A percentile compares a stretch with the other conserved stretches of the same genome.
Conservation (phyloP, 2,797 vertebrate genomes). For the Loriculus beryllinus region DNA sequence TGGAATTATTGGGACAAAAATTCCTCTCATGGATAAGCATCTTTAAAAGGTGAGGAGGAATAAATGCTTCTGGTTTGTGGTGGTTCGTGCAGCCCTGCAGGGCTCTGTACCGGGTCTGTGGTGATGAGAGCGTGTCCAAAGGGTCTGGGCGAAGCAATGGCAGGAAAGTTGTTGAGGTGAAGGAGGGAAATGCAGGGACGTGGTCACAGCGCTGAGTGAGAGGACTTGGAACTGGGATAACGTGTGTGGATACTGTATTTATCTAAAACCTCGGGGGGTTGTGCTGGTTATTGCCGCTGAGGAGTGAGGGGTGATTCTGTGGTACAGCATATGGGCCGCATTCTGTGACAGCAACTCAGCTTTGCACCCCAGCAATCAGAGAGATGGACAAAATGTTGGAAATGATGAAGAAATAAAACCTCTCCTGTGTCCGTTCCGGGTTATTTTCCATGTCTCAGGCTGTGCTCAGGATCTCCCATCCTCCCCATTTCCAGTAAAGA, state of each 20-base stretch:
- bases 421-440: neutral
- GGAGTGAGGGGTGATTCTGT: accelerated
- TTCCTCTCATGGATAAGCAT: accelerated
- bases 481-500: neutral
- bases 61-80: neutral
- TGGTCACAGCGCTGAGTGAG: neutral
- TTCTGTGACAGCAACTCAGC: neutral
- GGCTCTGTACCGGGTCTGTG: too few species aligned
- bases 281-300: neutral
- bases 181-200: neutral
- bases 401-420: neutral
- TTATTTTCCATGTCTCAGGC: neutral
- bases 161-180: neutral
- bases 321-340: neutral
- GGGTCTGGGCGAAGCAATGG: accelerated
- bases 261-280: neutral
- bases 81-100: neutral
- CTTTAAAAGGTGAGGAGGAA: neutral
- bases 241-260: too few species aligned
- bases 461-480: neutral
- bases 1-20: neutral
- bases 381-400: neutral
- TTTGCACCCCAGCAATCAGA: neutral
- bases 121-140: accelerated
- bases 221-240: too few species aligned